Base-by-base conservation (phyloP, 2,113 vertebrate species). In the Pardalotus punctatus region DNA sequence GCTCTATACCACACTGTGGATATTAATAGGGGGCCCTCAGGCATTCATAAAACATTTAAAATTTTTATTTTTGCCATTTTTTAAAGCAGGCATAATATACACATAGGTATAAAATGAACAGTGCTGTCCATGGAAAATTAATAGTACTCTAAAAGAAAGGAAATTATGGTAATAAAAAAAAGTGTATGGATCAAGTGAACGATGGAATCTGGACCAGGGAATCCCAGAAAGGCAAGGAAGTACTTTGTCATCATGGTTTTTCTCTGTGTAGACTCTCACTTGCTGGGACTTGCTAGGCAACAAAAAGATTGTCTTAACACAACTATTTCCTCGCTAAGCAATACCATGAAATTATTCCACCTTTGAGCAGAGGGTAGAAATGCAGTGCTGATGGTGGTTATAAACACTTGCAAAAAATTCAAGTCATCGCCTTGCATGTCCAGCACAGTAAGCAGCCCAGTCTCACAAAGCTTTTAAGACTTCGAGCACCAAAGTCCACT, bases 41-140 rank as follows among this genome's bases (percentile, higher is more conserved):
- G 94, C 88, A 78, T 88, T 94, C 87, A 88, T 91, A 84, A 96
- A 95, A 47, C 51, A 96, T 94, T 77, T 47, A 40, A 57, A 72
- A 62, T 25, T 83, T 86, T 91, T 95, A 82, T 87, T 96, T 95
- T 94, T 92, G 58, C 64, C 62, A 70, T 86, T 93, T 95, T 87
- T 91, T 45, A 86, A 88, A 73, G 40, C 29, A 45, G 38, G 33
- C 38, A 67, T 73, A 83, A 95, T 77, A 74, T 67, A 83, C 47
- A 86, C 64, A 38, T 27, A 70, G 33, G 40, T 92, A 88, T 88
- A 88, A 96, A 96, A 90, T 33, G 54, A 90, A 66, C n/a, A 66
- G 9, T 36, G 38, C 58, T 77, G 45, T 73, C 71, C 1, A 0
- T 25, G 25, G 66, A 80, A 95, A 96, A 93, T 56, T 58, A 96